A percentile compares a stretch with the other conserved stretches of the same genome.
These are phyloP conservation scores for Elgaria multicarinata DNA, from an alignment of 2,113 vertebrate species.

Conservation along the genomic window DNA sequence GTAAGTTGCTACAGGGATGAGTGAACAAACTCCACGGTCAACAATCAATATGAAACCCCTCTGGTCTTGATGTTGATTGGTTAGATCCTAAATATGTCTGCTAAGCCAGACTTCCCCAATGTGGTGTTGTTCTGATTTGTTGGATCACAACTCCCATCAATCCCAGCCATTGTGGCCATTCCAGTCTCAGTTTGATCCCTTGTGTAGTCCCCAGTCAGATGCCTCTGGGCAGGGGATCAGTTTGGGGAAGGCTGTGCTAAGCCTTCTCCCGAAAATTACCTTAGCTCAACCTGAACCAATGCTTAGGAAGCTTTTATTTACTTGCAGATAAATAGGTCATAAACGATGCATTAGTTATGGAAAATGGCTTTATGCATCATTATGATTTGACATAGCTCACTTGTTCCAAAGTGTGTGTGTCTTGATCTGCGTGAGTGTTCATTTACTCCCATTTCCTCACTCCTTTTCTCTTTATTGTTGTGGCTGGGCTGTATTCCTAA, in stretches of 20 bases:
- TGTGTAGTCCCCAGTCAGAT: too few species aligned
- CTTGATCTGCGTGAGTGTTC: neutral
- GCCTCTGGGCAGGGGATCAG: too few species aligned
- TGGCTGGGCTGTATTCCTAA: conserved; percentile 32
- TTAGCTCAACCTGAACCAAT: neutral
- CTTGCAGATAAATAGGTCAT: neutral
- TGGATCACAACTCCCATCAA: too few species aligned
- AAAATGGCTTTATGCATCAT: too few species aligned
- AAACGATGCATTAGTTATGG: neutral
- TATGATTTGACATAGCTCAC: neutral
- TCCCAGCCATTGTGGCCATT: too few species aligned
- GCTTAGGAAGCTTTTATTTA: neutral
- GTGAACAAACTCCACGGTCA: too few species aligned
- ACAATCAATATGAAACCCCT: too few species aligned
- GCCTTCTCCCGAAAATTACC: neutral
- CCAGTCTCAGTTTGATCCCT: too few species aligned
- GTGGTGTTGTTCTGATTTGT: too few species aligned
- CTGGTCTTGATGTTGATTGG: neutral
- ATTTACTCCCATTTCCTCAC: neutral
- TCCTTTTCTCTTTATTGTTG: neutral
- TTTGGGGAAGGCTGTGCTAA: neutral
- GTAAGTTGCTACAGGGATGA: neutral
- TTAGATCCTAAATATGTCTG: too few species aligned
- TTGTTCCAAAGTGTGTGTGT: neutral
- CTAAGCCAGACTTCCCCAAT: too few species aligned